Base-by-base conservation (phyloP, 1,140 invertebrate species). In the Tetramorium simillimum region DNA sequence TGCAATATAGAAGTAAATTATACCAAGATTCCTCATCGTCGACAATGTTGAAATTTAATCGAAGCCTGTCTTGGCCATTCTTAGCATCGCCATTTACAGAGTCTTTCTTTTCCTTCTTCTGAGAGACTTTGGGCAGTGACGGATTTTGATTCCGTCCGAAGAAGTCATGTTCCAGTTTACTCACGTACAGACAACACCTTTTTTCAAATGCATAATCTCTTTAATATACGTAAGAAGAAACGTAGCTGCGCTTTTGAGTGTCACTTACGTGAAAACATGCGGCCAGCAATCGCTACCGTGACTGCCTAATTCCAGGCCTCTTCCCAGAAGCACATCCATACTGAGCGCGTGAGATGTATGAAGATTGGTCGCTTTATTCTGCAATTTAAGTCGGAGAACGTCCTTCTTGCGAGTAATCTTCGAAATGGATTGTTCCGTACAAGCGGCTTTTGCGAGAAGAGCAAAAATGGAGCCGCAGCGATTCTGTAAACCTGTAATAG, bases 221-320 rank as follows among this genome's bases (percentile, higher is more conserved):
- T 46, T 53, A 3, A 28, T 67, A 28, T 7, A 63, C 4, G 7
- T 33, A 46, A 43, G 18, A 40, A 60, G 14, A 28, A 21, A 21
- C 5, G 6, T 85, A 78, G 28, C 18, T 16, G 28, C 18, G 0
- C 21, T 43, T 72, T 10, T 0, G 24, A 69, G 7, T 3, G 28
- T 51, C 16, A 33, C 91, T 93, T 97, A 98, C 94, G 97, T 97
- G 93, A 99, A 99, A 81, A 99, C 98, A 94, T 99, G 98, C 51
- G 97, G 97, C 99, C 99, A 99, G 92, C 98, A 99, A 86, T 99
- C 98, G 56, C 97, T 96, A 40, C 98, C 98, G 92, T 99, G 98
- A 86, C 98, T 98, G 5, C 98, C 98, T 46, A 99, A 96, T 93
- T 99, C 98, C 46, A 99, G 95, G 37, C 98, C 98, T 90, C 97